These are phyloP conservation scores for Linurgus olivaceus DNA, from an alignment of 2,797 vertebrate species.

Conservation along the genomic window DNA sequence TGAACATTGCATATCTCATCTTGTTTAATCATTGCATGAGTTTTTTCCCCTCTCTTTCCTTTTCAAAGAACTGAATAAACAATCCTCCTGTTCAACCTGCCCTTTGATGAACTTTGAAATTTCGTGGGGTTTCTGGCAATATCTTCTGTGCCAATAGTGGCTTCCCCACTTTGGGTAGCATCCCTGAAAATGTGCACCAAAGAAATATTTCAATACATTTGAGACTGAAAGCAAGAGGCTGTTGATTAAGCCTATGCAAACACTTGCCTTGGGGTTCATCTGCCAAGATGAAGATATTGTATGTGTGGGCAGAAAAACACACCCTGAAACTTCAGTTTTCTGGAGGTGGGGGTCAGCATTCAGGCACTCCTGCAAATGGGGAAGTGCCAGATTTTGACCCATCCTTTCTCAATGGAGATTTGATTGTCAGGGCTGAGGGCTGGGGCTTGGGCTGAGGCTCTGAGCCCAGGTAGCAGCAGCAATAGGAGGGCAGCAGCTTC, in stretches of 20 bases:
- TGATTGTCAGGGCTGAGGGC: rapidly evolving
- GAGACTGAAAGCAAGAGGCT: background rate
- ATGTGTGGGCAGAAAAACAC: background rate
- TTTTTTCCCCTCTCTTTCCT: background rate
- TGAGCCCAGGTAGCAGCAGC: rapidly evolving
- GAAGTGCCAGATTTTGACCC: background rate
- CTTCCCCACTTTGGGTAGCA: background rate
- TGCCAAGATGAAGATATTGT: background rate
- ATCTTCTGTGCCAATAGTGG: background rate
- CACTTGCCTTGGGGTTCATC: background rate
- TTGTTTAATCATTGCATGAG: background rate
- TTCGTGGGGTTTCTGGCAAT: background rate
- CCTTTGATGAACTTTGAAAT: background rate
- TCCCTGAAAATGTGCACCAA: background rate
- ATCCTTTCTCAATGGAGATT: background rate
- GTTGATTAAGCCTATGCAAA: background rate
- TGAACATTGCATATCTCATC: background rate
- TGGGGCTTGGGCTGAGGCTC: background rate
- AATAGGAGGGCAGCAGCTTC: background rate
- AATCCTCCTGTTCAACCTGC: background rate
- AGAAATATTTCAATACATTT: background rate
- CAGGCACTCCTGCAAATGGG: background rate
- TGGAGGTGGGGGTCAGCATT: background rate
- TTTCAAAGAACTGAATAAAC: background rate
- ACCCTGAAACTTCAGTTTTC: background rate